Percentiles rank a stretch among this genome's conserved stretches.
These are phyloP conservation scores for Pachyramphus minor DNA, from an alignment of 2,113 vertebrate species.

Conservation along the genomic window DNA sequence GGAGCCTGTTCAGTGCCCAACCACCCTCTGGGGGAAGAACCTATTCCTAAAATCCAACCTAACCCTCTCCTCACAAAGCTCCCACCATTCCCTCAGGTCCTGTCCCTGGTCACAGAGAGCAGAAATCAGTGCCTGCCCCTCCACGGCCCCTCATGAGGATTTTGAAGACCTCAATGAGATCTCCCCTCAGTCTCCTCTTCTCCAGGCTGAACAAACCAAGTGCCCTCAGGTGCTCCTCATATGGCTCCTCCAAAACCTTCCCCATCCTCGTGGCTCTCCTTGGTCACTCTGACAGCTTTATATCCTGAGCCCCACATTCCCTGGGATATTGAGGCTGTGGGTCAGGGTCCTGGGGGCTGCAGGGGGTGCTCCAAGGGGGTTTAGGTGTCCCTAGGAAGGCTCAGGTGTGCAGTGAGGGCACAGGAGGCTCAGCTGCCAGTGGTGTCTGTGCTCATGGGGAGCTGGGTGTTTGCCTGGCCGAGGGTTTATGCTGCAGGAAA, in stretches of 20 bases:
- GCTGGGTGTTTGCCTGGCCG: background rate
- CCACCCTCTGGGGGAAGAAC: background rate
- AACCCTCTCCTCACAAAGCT: accelerated
- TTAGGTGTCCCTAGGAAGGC: background rate
- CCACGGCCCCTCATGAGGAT: background rate
- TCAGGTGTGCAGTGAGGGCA: background rate
- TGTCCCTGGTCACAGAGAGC: background rate
- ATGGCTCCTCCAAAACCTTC: background rate
- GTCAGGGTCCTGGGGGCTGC: background rate
- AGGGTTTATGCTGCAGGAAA: background rate
- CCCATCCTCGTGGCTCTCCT: background rate
- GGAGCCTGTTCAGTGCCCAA: background rate
- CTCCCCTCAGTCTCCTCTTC: background rate
- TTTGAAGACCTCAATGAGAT: background rate
- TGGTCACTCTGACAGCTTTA: accelerated
- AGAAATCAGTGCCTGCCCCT: background rate
- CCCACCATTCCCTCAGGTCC: accelerated
- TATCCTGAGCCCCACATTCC: background rate
- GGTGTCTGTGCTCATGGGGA: accelerated
- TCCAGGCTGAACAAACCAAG: background rate
- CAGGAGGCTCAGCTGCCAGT: background rate
- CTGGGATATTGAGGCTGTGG: accelerated
- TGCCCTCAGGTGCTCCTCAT: background rate
- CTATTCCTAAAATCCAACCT: accelerated
- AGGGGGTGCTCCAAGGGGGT: no score